Base-by-base conservation (phyloP, 2,113 vertebrate species). In the Microtus pennsylvanicus region DNA sequence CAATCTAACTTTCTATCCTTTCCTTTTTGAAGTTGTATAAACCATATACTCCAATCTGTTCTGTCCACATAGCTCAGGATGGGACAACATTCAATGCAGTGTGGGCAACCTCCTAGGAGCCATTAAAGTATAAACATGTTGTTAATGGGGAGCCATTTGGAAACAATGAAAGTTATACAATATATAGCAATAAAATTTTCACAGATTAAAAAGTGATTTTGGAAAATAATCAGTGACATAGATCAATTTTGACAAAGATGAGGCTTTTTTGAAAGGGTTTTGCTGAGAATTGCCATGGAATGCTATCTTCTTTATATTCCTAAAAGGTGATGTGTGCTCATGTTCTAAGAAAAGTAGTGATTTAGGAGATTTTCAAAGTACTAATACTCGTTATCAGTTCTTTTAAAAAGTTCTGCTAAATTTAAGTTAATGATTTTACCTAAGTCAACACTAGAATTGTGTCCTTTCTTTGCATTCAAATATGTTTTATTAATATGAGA, bases 401-500 rank as follows among this genome's bases (percentile, higher is more conserved):
- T 24, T 88, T 72, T 7, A 72, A 77, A 19, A 83, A 92, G 26
- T 45, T 24, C 86, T 88, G 28, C 2, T 52, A 55, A 35, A 63
- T 72, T 92, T 94, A 69, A 7, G 95, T 28, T 78, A 58, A 89
- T 3, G 28, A 45, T 88, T 95, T 94, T 87, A 77, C 33, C 55
- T 85, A 9, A 93, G 42, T 89, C 69, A 3, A 76, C 8, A 72
- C 86, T 26, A 35, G 2, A 76, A 74, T 95, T 87, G 67, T 76
- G 67, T 90, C 4, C 45, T 67, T 42, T 47, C 92, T 65, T 69
- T 45, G 30, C 75, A 35, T 38, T 55, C 63, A 94, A 92, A 33
- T 69, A 55, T 65, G 85, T 3, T 65, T 85, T 63, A 69, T 67
- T 74, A 82, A 67, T 58, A 87, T 77, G 89, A 74, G 8, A 91